Evolutionary conservation across 2,797 vertebrate species (phyloP), one percentile per base, ranked within the genome.

Genomic region (Poeciliopsis turneri): DNA sequence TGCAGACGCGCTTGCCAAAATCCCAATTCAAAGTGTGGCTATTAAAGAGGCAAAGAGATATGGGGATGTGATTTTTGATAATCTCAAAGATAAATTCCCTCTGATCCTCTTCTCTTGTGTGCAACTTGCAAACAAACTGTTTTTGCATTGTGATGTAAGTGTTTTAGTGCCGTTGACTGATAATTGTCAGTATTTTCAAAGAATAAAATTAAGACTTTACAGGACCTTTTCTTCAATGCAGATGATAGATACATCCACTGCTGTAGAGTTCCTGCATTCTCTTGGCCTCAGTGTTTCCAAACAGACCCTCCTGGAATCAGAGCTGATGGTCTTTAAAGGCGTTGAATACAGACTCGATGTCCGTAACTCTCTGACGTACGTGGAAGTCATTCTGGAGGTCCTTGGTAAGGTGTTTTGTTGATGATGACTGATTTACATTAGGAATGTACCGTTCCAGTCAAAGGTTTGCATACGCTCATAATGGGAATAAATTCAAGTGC

Each of bases 121-220:
- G 47, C 98, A 98, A 88, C 94, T 99, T n/a, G 97, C 97, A 0
- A 99, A 97, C 95, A 99, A 99, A 87, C 88, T 99, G 74, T 96
- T 96, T 68, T 93, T 97, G 72, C 96, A 96, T 82, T 94, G 93
- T 55, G 94, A 90, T 0, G 98, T 98, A 94, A 93, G 96, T 84
- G 76, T 36, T 41, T n/a, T 1, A 51, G 43, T 30, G 23, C 13
- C 18, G 12, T 0, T 3, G 0, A 13, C 28, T 1, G 30, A 23
- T 57, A 10, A 13, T 2, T 23, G 46, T 13, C 15, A 64, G 23
- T 30, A 9, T 68, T 70, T 1, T 30, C 10, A 74, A 79, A 69
- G 8, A 10, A 41, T 33, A 15, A 30, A 66, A 43, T 8, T 5
- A 8, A 5, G 41, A 43, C 20, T 69, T 25, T 25, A 5, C 7